These are phyloP conservation scores for Furnarius figulus DNA, from an alignment of 2,113 vertebrate species.

Conservation along the genomic window DNA sequence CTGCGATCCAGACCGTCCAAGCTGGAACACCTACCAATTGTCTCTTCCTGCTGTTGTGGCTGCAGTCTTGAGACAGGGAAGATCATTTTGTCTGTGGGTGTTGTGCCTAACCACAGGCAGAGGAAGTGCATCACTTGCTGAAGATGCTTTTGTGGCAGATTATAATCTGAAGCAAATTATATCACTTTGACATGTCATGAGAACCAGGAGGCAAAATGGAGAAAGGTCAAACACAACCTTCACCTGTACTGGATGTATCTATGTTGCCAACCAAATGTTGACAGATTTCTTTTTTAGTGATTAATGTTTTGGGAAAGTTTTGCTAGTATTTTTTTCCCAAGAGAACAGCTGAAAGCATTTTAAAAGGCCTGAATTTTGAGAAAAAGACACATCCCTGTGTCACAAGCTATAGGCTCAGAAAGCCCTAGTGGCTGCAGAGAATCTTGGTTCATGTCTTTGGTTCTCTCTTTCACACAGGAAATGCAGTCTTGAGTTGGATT, in stretches of 20 bases:
- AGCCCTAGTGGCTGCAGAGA: background rate
- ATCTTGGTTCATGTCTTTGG: background rate
- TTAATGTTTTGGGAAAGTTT: background rate
- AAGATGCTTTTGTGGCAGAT: background rate
- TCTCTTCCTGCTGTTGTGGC: background rate
- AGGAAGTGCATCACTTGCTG: background rate
- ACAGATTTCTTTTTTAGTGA: background rate
- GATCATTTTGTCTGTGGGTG: background rate
- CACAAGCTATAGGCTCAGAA: background rate
- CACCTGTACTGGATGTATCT: background rate
- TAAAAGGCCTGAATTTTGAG: background rate
- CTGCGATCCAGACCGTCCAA: background rate
- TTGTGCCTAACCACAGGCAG: background rate
- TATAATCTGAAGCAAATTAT: background rate
- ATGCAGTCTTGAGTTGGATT: background rate
- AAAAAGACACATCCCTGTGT: background rate
- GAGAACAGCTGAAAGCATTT: background rate
- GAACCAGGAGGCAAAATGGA: background rate
- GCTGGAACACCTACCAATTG: background rate
- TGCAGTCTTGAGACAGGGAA: background rate
- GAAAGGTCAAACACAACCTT: background rate
- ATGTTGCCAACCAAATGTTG: background rate
- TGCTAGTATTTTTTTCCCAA: too few species aligned
- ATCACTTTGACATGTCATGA: background rate
- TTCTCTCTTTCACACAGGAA: background rate